Base-by-base conservation (phyloP, 2,888 invertebrate genomes). In the Tigriopus californicus region DNA sequence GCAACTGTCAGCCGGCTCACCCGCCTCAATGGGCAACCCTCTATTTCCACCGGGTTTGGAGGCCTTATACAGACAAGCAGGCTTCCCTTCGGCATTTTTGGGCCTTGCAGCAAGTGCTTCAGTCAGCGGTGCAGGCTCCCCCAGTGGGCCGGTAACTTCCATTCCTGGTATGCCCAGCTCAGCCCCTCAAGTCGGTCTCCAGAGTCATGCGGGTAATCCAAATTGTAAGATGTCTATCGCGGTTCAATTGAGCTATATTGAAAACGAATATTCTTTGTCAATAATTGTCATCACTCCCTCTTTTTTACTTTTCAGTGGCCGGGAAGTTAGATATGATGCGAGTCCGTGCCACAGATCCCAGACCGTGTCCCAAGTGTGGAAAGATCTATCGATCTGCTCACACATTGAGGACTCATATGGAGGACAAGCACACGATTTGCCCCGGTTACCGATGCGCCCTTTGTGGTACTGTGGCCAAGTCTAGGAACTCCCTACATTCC, bases 351-450 rank as follows among this genome's bases (percentile, higher is more conserved):
- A 90, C 89, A 22, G 90, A 90, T 74, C 90, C 89, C 1, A 77
- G 90, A 48, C 90, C 89, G 2, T 90, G 90, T 70, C 89, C 89
- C 13, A 88, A 90, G 69, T 90, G 90, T 70, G 88, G 89, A 49
- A 65, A 64, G 58, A 63, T 63, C 42, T 63, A 64, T 61, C 78
- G 89, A 62, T 88, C 88, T 40, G 89, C 90, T 18, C 90, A 90
- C 73, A 90, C 90, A 13, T 75, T 90, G 65, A 78, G 89, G 64
- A 90, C 90, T 33, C 90, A 90, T 72, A 77, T 90, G 63, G 90
- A 90, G 71, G 90, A 90, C 70, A 90, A 90, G 70, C 90, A 90
- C 72, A 90, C 90, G 41, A 82, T 89, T 67, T 90, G 90, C 69
- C 88, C 88, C 0, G 90, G 90, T 57, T 90, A 89, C 70, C 79